phyloP scores from a whole-genome alignment of 2,797 vertebrate genomes.

The Pseudochromis fuscus region DNA sequence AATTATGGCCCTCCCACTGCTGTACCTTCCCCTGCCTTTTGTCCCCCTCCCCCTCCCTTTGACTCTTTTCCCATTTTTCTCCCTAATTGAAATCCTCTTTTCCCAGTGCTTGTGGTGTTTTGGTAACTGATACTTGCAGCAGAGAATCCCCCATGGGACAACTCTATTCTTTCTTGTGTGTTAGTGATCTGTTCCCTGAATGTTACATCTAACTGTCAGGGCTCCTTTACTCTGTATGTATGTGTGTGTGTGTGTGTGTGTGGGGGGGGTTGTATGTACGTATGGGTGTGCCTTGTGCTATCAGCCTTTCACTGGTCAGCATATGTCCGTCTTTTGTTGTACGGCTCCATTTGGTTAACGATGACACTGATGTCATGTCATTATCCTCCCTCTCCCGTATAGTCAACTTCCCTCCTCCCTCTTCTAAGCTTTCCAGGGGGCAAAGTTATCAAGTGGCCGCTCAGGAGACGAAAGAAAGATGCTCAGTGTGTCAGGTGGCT shows the following conservation, averaged over 20 bases:
- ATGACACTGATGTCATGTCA: conserved; percentile 80
- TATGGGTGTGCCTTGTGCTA: conserved; percentile 73
- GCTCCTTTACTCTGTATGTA: conserved; percentile 52
- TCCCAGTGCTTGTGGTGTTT: conserved; percentile 58
- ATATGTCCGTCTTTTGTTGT: conserved; percentile 80
- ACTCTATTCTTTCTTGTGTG: conserved; percentile 69
- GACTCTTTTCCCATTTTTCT: conserved; percentile 56
- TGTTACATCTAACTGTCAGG: conserved; percentile 65
- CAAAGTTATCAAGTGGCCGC: conserved; percentile 73
- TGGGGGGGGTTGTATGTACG: no score
- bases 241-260: conserved; percentile 34
- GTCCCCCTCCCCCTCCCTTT: background rate
- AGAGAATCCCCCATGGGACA: conserved; percentile 50
- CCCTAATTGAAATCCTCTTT: conserved; percentile 75
- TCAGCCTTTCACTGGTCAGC: conserved; percentile 75
- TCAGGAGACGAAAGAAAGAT: conserved; percentile 74
- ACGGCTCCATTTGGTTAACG: conserved; percentile 79
- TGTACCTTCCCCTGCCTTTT: conserved; percentile 52
- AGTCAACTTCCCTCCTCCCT: conserved; percentile 36
- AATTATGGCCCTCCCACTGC: conserved; percentile 48
- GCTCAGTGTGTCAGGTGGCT: conserved; percentile 71
- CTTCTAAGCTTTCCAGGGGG: conserved; percentile 63
- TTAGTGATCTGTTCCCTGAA: conserved; percentile 68
- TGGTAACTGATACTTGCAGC: conserved; percentile 79
- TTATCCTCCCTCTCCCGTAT: conserved; percentile 65